Conservation (phyloP, 2,113 vertebrate species). For the Apodemus sylvaticus region DNA sequence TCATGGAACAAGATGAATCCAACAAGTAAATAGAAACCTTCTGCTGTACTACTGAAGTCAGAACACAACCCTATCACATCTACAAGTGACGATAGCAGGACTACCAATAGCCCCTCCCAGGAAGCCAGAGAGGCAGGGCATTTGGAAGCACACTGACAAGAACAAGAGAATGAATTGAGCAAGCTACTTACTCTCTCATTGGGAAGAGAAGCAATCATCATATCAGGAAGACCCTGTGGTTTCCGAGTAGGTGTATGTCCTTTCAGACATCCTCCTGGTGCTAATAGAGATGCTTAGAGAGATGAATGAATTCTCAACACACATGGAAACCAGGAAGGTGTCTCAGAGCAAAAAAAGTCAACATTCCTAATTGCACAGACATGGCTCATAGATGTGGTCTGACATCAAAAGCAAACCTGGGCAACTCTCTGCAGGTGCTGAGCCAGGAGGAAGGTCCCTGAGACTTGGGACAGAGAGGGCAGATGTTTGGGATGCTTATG, state of each 20-base stretch:
- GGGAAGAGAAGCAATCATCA: background rate
- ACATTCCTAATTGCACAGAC: background rate
- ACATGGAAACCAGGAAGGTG: background rate
- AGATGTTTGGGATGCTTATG: slow-evolving; percentile 58
- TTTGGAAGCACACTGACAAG: background rate
- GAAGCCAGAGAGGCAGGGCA: background rate
- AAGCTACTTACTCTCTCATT: background rate
- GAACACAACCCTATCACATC: slow-evolving; percentile 33
- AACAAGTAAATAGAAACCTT: background rate
- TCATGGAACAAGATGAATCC: slow-evolving; percentile 23
- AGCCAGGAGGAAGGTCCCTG: background rate
- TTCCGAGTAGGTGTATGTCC: slow-evolving; percentile 44
- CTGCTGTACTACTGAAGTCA: slow-evolving; percentile 51
- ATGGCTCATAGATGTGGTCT: background rate
- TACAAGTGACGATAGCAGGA: background rate
- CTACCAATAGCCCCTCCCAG: background rate
- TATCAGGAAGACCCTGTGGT: slow-evolving; percentile 64
- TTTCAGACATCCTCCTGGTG: slow-evolving; percentile 28
- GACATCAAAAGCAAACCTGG: slow-evolving; percentile 16
- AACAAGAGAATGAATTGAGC: slow-evolving; percentile 16
- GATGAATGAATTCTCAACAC: slow-evolving; percentile 63
- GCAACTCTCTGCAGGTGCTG: background rate
- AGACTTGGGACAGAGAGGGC: background rate
- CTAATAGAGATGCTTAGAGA: background rate
- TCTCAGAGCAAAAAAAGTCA: background rate